Conservation (phyloP, 2,113 vertebrate genomes). For the Rousettus leschenaultii region DNA sequence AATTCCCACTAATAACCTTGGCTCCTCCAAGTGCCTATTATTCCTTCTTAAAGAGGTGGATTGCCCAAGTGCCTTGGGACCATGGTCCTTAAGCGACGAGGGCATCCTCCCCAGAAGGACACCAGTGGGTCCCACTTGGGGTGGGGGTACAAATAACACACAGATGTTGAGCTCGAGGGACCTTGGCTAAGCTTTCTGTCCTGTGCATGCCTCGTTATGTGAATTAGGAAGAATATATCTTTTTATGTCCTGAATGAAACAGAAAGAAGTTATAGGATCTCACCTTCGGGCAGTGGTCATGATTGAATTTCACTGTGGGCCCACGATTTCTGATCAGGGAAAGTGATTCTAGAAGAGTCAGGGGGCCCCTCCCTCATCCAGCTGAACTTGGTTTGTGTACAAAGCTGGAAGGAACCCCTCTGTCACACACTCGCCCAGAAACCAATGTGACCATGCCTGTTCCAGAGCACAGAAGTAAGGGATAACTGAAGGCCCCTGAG, state of each 20-base stretch:
- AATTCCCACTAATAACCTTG: background rate
- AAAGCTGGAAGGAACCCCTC: background rate
- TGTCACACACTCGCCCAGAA: background rate
- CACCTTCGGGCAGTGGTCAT: background rate
- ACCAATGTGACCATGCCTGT: background rate
- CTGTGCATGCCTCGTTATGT: background rate
- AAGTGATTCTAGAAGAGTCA: background rate
- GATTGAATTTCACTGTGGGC: background rate
- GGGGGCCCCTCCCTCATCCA: background rate
- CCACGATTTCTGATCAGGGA: background rate
- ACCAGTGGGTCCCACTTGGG: background rate
- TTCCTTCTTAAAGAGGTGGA: rapidly evolving
- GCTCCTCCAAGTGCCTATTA: rapidly evolving
- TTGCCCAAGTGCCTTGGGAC: background rate
- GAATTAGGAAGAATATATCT: background rate
- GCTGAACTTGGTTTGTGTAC: background rate
- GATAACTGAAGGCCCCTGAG: background rate
- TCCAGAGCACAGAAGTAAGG: background rate
- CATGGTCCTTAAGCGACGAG: background rate
- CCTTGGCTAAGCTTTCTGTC: background rate
- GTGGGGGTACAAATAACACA: background rate
- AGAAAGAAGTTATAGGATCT: background rate
- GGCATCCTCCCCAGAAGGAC: background rate
- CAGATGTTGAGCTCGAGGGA: background rate
- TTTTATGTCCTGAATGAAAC: background rate